These are phyloP conservation scores for Megaceryle maxima DNA, from an alignment of 2,113 vertebrate genomes.

Conservation along the genomic window DNA sequence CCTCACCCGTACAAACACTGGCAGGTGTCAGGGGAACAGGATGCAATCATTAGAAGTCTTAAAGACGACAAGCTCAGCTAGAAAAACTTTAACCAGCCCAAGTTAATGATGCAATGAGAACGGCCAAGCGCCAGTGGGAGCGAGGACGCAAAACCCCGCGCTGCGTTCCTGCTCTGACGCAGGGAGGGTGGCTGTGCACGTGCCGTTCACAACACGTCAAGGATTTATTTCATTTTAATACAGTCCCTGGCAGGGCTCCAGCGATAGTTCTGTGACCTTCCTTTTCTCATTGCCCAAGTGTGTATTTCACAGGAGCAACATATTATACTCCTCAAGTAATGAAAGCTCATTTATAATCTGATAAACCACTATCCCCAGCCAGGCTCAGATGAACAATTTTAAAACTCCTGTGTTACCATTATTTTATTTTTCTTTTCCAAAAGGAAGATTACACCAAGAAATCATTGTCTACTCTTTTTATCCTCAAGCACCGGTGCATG, in stretches of 20 bases:
- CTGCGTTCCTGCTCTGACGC: neutral
- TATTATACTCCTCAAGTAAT: neutral
- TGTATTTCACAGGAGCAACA: neutral
- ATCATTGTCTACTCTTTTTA: neutral
- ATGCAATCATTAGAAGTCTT: neutral
- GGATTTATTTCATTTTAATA: neutral
- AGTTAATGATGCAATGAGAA: neutral
- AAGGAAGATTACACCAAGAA: neutral
- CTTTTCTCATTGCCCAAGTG: neutral
- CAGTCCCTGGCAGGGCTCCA: neutral
- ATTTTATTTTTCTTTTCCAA: neutral
- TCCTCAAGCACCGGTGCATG: neutral
- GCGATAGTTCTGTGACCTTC: neutral
- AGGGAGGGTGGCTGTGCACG: rapidly evolving
- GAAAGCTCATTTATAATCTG: neutral
- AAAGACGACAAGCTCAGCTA: rapidly evolving
- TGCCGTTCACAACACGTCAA: neutral
- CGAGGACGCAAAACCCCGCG: rapidly evolving
- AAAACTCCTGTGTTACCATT: neutral
- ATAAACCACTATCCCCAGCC: neutral
- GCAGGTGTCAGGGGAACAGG: neutral
- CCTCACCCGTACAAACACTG: neutral
- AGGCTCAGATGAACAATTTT: neutral
- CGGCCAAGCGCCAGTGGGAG: neutral
- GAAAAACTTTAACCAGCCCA: neutral